phyloP scores from a whole-genome alignment of 2,797 vertebrate species.

The Gymnopithys bicolor region DNA sequence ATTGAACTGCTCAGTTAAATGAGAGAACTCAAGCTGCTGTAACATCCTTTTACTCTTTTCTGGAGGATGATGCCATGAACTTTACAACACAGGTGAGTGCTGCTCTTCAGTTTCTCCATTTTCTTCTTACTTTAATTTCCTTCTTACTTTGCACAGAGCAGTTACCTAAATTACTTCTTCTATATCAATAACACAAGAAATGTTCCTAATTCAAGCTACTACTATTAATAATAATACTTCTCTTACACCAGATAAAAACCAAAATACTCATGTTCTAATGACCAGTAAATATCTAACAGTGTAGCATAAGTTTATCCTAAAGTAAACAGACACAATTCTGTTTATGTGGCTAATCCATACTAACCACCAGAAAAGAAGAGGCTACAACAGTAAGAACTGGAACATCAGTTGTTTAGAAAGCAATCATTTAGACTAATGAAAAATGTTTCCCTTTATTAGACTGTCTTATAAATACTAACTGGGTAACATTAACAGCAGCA shows the following conservation, averaged over 20 bases:
- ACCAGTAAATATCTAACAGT: neutral
- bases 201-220: neutral
- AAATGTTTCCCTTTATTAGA: constrained; percentile 14
- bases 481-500: neutral
- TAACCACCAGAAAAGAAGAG: neutral
- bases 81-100: neutral
- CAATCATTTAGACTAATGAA: neutral
- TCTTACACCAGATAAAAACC: neutral
- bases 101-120: neutral
- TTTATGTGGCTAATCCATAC: neutral
- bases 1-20: neutral
- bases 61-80: neutral
- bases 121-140: neutral
- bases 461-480: neutral
- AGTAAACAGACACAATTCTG: neutral
- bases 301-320: neutral
- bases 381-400: neutral
- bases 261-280: neutral
- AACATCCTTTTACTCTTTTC: neutral
- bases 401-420: neutral
- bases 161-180: neutral
- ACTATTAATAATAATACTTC: neutral
- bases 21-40: neutral
- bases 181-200: neutral
- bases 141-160: neutral